Percentiles rank a stretch among this genome's conserved stretches.
Evolutionary conservation across 2,888 invertebrate genomes (phyloP).

Genomic region (Piscicola geometra): DNA sequence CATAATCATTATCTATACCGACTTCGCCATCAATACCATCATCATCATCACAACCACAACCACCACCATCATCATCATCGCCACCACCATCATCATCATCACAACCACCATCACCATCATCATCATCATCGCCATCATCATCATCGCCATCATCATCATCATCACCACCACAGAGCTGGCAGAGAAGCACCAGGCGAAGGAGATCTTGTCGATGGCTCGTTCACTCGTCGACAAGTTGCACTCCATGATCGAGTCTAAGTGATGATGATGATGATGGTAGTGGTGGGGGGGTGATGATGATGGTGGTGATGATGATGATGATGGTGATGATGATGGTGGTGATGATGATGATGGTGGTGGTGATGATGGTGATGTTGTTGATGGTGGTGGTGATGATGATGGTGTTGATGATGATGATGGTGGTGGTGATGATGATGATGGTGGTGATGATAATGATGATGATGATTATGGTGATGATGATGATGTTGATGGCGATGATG

Average conservation of each 20-base stretch:
- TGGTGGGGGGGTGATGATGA: constrained; percentile 66
- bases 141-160: background rate
- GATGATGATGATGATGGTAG: constrained; percentile 21
- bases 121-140: too few relatives aligned
- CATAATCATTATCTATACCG: background rate
- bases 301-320: constrained; percentile 61
- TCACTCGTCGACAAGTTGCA: constrained; percentile 83
- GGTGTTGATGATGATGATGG: background rate
- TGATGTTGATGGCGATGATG: background rate
- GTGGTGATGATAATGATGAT: background rate
- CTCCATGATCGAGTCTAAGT: constrained; percentile 78
- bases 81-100: background rate
- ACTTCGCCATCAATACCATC: background rate
- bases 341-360: too few relatives aligned
- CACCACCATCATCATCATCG: background rate
- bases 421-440: background rate
- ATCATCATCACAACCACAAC: too few relatives aligned
- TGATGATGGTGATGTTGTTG: background rate
- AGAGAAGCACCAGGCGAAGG: constrained; percentile 80
- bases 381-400: background rate
- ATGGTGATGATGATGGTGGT: too few relatives aligned
- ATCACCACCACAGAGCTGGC: constrained; percentile 84
- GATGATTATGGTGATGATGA: background rate
- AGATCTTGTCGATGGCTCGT: constrained; percentile 75
- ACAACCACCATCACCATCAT: too few relatives aligned